Evolutionary conservation across 2,113 vertebrate species (phyloP), one percentile per base, ranked within the genome.

Genomic region (Lepidothrix coronata): DNA sequence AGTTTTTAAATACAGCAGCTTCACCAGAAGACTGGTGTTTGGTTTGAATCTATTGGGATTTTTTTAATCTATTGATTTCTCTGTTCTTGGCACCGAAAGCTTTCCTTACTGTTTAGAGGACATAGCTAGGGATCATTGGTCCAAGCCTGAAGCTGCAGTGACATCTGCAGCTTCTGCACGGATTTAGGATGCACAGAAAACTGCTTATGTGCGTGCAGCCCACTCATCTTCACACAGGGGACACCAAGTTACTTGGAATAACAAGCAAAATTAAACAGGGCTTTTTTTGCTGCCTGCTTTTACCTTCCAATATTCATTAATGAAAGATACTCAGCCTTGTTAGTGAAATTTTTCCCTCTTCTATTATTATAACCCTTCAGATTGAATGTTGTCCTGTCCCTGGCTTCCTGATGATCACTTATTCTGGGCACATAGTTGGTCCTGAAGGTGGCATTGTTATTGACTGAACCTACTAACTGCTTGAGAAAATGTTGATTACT

Each of bases 401-500:
- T 59, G 28, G 19, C 51, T 80, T 77, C 43, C 78, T 51, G 48
- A 46, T 58, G 30, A 91, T 96, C 65, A 9, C 52, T 75, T 77
- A 95, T 96, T 94, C 95, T 81, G 84, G 37, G 65, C 93, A 93
- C 90, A 92, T 62, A 87, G 48, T 52, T 83, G 73, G 67, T 92
- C 18, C 87, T 96, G 95, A 94, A 94, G 88, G 88, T 97, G 93
- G 77, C 93, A 94, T 89, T 96, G 94, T 82, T 96, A 91, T 96
- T 96, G 94, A 94, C 92, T 94, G 94, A 82, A 91, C 57, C 37
- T 88, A 77, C 77, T 93, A 92, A 93, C 93, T 93, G 88, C 93
- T 94, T 61, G 86, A 96, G 93, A 96, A 96, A 93, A 95, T 83
- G 90, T 96, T 95, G 96, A 96, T 96, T 96, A 92, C 77, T 97